Percentiles rank a stretch among this genome's conserved stretches.
Conservation (phyloP, 1,140 invertebrate genomes). For the Asobara japonica region DNA sequence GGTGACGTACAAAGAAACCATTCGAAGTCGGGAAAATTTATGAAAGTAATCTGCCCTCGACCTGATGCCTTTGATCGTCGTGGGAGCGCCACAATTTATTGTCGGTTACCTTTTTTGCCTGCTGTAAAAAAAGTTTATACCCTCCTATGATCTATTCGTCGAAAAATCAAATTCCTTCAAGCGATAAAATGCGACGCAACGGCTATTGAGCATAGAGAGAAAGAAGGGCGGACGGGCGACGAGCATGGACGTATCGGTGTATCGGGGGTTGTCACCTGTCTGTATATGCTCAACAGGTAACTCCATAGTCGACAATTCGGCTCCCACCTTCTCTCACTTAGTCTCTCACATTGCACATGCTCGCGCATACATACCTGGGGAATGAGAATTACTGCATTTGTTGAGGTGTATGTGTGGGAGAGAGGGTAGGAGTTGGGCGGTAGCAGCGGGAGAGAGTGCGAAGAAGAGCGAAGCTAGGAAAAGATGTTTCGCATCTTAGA, state of each 20-base stretch:
- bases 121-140: not conserved
- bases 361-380: slow-evolving; percentile 4
- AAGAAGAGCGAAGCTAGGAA: too few relatives aligned
- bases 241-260: not conserved
- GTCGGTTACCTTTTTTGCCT: slow-evolving; percentile 38
- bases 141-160: slow-evolving; percentile 9
- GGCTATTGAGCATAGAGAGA: slow-evolving; percentile 39
- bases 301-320: slow-evolving; percentile 43
- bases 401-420: not conserved
- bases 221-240: not conserved
- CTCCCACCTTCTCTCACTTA: slow-evolving; percentile 6
- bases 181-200: slow-evolving; percentile 59
- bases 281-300: slow-evolving; percentile 61
- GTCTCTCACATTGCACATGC: slow-evolving; percentile 15
- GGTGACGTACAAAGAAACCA: slow-evolving; percentile 1
- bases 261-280: slow-evolving; percentile 60
- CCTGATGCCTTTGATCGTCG: slow-evolving; percentile 63
- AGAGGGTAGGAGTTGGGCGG: not conserved
- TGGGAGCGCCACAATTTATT: slow-evolving; percentile 59
- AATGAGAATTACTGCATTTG: not conserved
- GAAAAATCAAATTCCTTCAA: slow-evolving; percentile 60
- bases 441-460: too few relatives aligned
- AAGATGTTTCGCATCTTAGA: too few relatives aligned
- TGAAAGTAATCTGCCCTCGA: slow-evolving; percentile 56
- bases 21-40: slow-evolving; percentile 49